Evolutionary conservation across 2,113 vertebrate genomes (phyloP).

Genomic region (Menidia beryllina): DNA sequence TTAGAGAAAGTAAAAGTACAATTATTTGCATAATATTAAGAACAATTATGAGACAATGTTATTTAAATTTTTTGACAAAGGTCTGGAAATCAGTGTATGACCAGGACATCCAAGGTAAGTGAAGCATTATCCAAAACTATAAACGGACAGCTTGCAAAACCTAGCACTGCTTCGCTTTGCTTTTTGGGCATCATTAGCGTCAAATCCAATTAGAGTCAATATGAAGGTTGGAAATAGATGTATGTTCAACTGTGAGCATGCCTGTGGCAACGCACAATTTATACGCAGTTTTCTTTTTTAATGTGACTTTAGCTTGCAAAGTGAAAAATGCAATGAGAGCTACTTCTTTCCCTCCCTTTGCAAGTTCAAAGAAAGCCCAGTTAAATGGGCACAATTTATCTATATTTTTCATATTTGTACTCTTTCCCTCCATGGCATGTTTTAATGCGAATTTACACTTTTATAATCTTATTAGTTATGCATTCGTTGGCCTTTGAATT

Average conservation of each 20-base stretch:
- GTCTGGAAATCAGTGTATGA: conserved; percentile 15
- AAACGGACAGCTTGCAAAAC: conserved; percentile 40
- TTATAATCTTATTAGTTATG: conserved; percentile 49
- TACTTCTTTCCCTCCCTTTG: neutral
- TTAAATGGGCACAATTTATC: neutral
- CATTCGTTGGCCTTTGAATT: conserved; percentile 72
- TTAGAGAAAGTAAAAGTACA: neutral
- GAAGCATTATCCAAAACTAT: conserved; percentile 44
- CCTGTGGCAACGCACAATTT: conserved; percentile 50
- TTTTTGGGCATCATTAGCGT: conserved; percentile 74
- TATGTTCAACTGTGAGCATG: conserved; percentile 34
- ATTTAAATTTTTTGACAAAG: conserved; percentile 40
- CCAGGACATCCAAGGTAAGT: conserved; percentile 24
- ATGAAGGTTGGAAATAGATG: conserved; percentile 55
- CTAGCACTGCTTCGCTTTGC: conserved; percentile 49
- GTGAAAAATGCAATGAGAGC: conserved; percentile 5
- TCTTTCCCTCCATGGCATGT: conserved; percentile 5
- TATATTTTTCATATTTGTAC: conserved; percentile 2
- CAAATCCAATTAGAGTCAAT: conserved; percentile 68
- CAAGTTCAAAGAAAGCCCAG: neutral
- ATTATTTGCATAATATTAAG: neutral
- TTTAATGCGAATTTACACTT: conserved; percentile 51
- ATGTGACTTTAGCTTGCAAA: conserved; percentile 6
- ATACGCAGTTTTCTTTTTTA: conserved; percentile 35
- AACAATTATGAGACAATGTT: conserved; percentile 27